Percentiles rank a stretch among this genome's conserved stretches.
Conservation (phyloP, 2,113 vertebrate genomes). For the Circaetus cinerascens region DNA sequence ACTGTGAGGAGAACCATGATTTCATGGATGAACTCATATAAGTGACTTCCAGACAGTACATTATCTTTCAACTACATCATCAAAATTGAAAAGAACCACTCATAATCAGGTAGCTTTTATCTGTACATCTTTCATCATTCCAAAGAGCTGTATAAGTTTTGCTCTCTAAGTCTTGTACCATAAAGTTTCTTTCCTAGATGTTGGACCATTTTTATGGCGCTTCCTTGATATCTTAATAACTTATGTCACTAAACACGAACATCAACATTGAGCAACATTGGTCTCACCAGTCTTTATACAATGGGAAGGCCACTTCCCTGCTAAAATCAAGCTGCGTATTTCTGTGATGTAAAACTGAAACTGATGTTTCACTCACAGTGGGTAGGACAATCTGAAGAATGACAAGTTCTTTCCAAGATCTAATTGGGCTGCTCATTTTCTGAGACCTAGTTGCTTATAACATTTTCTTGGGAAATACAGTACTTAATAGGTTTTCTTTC, state of each 20-base stretch:
- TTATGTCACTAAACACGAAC: neutral
- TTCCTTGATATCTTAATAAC: neutral
- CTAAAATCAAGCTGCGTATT: neutral
- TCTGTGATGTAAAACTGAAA: neutral
- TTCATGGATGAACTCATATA: neutral
- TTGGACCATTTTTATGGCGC: neutral
- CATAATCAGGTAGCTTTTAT: neutral
- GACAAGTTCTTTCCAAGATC: neutral
- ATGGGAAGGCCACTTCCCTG: neutral
- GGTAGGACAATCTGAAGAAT: neutral
- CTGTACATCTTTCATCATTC: neutral
- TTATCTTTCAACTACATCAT: neutral
- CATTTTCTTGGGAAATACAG: neutral
- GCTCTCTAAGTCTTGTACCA: neutral
- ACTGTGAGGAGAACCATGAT: neutral
- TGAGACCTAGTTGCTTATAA: neutral
- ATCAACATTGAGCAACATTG: fast-evolving
- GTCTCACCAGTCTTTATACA: neutral
- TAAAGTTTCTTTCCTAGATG: neutral
- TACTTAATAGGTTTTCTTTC: neutral
- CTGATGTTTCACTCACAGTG: neutral
- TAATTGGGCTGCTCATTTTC: neutral
- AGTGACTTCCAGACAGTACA: neutral
- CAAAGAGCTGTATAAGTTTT: neutral
- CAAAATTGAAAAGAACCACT: neutral